Percentiles rank a stretch among this genome's conserved stretches.
Conservation (phyloP, 2,888 invertebrate species). For the Caenorhabditis virilis region DNA sequence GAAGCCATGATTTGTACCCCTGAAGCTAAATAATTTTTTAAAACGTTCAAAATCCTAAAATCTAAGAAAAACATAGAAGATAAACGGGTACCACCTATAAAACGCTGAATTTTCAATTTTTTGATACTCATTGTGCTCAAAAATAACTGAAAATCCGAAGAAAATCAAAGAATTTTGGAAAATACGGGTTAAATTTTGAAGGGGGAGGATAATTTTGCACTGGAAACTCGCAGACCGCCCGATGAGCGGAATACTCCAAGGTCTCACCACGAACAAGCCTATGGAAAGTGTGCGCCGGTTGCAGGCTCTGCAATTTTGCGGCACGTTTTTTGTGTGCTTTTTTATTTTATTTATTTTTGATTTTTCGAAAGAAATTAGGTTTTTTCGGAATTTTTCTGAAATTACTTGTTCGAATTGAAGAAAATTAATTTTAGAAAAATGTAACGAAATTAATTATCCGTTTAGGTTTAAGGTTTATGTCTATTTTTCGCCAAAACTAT, state of each 20-base stretch:
- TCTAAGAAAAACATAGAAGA: background rate
- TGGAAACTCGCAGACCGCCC: slow-evolving; percentile 37
- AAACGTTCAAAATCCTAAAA: slow-evolving; percentile 1
- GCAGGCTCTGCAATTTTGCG: slow-evolving; percentile 16
- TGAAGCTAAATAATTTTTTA: slow-evolving; percentile 5
- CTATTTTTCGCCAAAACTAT: background rate
- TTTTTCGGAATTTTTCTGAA: no score
- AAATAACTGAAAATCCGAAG: background rate
- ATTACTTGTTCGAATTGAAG: no score
- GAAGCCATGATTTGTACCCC: slow-evolving; percentile 55
- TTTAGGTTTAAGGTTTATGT: no score
- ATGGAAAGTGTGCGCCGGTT: slow-evolving; percentile 7
- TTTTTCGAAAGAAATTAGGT: slow-evolving; percentile 3
- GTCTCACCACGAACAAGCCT: slow-evolving; percentile 27
- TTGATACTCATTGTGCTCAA: background rate
- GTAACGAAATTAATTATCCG: no score
- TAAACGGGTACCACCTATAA: background rate
- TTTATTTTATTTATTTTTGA: slow-evolving; percentile 10
- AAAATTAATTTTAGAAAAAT: no score
- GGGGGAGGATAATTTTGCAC: slow-evolving; percentile 16
- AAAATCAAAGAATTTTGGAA: background rate
- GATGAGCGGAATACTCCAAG: slow-evolving; percentile 27
- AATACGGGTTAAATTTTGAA: background rate
- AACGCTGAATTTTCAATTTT: background rate
- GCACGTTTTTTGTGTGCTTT: slow-evolving; percentile 12